Evolutionary conservation across 23 tunicate genomes (phyloP).

Genomic region (Clavelina lepadiformis): DNA sequence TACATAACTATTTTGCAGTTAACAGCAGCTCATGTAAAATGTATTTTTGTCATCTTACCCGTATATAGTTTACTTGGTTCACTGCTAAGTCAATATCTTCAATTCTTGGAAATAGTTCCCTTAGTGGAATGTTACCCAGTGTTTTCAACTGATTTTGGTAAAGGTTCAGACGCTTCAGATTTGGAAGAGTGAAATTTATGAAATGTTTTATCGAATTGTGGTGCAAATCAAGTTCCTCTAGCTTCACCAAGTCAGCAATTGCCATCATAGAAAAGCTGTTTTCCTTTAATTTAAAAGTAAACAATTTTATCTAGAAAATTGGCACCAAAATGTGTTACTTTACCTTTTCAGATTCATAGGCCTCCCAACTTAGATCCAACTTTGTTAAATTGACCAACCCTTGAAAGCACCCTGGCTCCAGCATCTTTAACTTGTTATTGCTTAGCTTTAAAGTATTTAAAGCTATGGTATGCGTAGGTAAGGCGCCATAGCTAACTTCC

Average conservation of each 20-base stretch:
- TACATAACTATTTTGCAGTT: too few species aligned
- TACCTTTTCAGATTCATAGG: too few species aligned
- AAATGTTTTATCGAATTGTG: neutral
- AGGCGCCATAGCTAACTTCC: neutral
- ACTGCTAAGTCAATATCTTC: neutral
- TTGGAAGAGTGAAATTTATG: neutral
- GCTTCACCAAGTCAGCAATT: neutral
- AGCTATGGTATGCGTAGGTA: neutral
- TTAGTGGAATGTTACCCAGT: neutral
- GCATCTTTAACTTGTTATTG: neutral
- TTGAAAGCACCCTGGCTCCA: neutral
- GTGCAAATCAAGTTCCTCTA: slow-evolving; percentile 2
- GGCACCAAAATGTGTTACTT: too few species aligned
- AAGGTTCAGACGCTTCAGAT: slow-evolving; percentile 8
- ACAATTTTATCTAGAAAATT: too few species aligned
- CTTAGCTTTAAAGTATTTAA: neutral
- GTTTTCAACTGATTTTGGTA: slow-evolving; percentile 1
- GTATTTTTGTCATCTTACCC: neutral
- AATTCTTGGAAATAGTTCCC: slow-evolving; percentile 5
- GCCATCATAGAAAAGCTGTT: slow-evolving; percentile 2
- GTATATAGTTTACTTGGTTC: slow-evolving; percentile 4
- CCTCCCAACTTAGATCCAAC: neutral
- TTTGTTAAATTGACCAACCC: neutral
- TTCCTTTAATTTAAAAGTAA: too few species aligned
- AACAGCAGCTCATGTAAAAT: neutral